Percentiles rank a stretch among this genome's conserved stretches.
phyloP scores from a whole-genome alignment of 2,888 invertebrate genomes.

The Apamea epomidion region DNA sequence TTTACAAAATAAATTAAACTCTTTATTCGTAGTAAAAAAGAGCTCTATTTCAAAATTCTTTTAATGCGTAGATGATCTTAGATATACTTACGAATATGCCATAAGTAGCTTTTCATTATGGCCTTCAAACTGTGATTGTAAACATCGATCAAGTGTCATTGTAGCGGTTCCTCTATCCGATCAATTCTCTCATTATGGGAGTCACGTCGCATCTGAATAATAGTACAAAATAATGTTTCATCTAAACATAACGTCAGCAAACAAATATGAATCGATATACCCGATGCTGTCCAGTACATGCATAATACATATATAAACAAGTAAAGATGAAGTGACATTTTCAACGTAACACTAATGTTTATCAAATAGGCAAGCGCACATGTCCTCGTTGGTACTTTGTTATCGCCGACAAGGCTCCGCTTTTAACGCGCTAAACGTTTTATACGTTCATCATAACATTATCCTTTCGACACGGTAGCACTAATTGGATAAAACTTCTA shows the following conservation, averaged over 20 bases:
- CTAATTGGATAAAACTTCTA: conserved; percentile 89
- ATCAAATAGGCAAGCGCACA: conserved; percentile 36
- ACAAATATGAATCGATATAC: conserved; percentile 40
- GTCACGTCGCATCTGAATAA: conserved; percentile 64
- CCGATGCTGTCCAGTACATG: conserved; percentile 17
- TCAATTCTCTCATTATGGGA: conserved; percentile 73
- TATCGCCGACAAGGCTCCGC: conserved; percentile 82
- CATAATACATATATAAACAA: conserved; percentile 20
- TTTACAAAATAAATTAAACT: not conserved
- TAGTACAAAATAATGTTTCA: conserved; percentile 52
- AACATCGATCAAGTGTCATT: conserved; percentile 78
- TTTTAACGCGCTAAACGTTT: conserved; percentile 87
- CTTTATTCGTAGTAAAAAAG: conserved; percentile 1
- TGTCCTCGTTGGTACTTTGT: conserved; percentile 70
- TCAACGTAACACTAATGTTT: conserved; percentile 24
- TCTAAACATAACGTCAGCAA: conserved; percentile 34
- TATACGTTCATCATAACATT: conserved; percentile 87
- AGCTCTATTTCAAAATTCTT: not conserved
- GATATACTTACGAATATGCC: conserved; percentile 4
- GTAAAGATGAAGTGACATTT: conserved; percentile 20
- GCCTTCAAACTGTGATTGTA: conserved; percentile 40
- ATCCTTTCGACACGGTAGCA: conserved; percentile 91
- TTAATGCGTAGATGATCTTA: not conserved
- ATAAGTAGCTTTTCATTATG: conserved; percentile 32
- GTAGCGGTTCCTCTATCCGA: conserved; percentile 74